phyloP scores from a whole-genome alignment of 1,140 invertebrate genomes.

The Macrobrachium rosenbergii region DNA sequence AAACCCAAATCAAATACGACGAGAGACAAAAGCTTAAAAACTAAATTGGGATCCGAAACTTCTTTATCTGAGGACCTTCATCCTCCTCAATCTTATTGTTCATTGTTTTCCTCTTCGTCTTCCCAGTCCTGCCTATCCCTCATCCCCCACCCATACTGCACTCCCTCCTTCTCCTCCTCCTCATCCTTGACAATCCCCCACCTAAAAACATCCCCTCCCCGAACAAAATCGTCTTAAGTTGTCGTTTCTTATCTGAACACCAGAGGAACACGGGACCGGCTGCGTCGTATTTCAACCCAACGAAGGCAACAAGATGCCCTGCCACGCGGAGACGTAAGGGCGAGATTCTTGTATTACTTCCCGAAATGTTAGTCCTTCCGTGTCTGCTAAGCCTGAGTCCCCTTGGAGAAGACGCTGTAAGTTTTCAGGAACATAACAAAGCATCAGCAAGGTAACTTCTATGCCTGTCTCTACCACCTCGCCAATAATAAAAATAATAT shows the following conservation, averaged over 20 bases:
- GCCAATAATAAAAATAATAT: too few relatives aligned
- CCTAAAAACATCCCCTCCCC: not conserved
- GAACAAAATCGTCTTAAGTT: conserved; percentile 46
- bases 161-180: not conserved
- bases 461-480: too few relatives aligned
- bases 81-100: not conserved
- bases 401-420: too few relatives aligned
- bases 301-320: not conserved
- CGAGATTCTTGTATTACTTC: not conserved
- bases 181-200: not conserved
- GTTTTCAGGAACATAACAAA: too few relatives aligned
- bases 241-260: conserved; percentile 31
- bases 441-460: too few relatives aligned
- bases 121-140: not conserved
- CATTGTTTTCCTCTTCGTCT: not conserved
- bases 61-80: too few relatives aligned
- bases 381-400: too few relatives aligned
- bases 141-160: too few relatives aligned
- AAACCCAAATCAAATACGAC: too few relatives aligned
- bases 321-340: not conserved
- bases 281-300: conserved; percentile 33
- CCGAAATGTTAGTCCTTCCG: not conserved
- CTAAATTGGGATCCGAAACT: too few relatives aligned
- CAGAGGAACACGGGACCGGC: conserved; percentile 22
- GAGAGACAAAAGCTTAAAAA: too few relatives aligned